Conservation (phyloP, 37 sponge, comb jelly and placozoan species). For the Bolinopsis microptera region DNA sequence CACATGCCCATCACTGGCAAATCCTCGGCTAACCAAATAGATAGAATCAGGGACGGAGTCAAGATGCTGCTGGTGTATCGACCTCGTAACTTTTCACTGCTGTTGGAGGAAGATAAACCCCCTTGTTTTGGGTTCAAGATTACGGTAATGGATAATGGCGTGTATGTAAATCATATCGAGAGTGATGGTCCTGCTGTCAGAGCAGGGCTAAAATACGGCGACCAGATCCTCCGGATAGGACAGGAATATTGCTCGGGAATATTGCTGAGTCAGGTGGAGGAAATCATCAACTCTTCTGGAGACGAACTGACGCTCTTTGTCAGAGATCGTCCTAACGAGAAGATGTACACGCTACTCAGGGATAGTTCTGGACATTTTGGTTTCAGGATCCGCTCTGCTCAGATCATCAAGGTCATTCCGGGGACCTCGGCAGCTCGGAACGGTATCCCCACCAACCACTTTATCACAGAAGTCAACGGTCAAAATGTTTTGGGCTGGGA, state of each 20-base stretch:
- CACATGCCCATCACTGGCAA: neutral
- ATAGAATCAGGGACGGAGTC: conserved; percentile 8
- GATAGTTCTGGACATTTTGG: conserved; percentile 1
- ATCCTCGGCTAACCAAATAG: neutral
- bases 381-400: conserved; percentile 44
- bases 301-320: neutral
- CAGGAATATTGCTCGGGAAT: conserved; percentile 6
- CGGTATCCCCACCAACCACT: conserved; percentile 10
- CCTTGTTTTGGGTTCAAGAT: neutral
- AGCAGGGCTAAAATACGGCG: conserved; percentile 10
- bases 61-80: neutral
- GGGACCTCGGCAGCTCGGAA: conserved; percentile 25
- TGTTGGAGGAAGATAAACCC: neutral
- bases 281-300: neutral
- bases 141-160: conserved; percentile 2
- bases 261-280: neutral
- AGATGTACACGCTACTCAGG: neutral
- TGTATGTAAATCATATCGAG: neutral
- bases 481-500: conserved; percentile 36
- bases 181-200: neutral
- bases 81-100: neutral
- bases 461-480: neutral
- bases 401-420: conserved; percentile 9
- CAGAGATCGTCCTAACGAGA: neutral
- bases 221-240: conserved; percentile 16